Evolutionary conservation across 2,888 invertebrate genomes (phyloP).

Genomic region (Trissoscelio sp.): DNA sequence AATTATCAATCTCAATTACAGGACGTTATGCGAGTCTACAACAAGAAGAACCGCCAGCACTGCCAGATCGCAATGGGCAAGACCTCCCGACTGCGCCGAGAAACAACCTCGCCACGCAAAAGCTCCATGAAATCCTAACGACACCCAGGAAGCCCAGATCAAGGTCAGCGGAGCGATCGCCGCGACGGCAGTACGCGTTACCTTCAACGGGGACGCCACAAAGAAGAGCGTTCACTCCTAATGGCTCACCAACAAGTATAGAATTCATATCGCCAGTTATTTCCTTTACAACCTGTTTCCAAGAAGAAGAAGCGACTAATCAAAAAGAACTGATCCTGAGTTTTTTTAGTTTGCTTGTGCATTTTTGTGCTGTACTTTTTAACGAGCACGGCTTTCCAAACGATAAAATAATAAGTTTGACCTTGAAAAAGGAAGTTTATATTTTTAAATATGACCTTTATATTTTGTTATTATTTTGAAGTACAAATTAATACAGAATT

Average conservation of each 20-base stretch:
- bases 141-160: conserved; percentile 87
- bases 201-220: conserved; percentile 84
- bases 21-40: conserved; percentile 81
- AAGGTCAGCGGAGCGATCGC: conserved; percentile 80
- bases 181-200: conserved; percentile 76
- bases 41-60: conserved; percentile 82
- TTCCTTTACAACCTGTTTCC: conserved; percentile 46
- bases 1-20: conserved; percentile 68
- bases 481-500: no score
- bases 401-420: no score
- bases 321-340: not conserved
- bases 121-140: conserved; percentile 89
- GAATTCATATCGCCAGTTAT: conserved; percentile 51
- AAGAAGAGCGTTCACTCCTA: conserved; percentile 82
- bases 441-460: no score
- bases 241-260: conserved; percentile 79
- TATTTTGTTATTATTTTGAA: no score
- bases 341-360: no score
- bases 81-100: conserved; percentile 74
- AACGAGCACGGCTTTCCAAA: no score
- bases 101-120: conserved; percentile 90
- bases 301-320: conserved; percentile 7
- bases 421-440: no score
- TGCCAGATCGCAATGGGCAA: conserved; percentile 78
- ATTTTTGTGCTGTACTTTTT: no score